phyloP scores from a whole-genome alignment of 2,888 invertebrate species.

The Rotaria magnacalcarata region DNA sequence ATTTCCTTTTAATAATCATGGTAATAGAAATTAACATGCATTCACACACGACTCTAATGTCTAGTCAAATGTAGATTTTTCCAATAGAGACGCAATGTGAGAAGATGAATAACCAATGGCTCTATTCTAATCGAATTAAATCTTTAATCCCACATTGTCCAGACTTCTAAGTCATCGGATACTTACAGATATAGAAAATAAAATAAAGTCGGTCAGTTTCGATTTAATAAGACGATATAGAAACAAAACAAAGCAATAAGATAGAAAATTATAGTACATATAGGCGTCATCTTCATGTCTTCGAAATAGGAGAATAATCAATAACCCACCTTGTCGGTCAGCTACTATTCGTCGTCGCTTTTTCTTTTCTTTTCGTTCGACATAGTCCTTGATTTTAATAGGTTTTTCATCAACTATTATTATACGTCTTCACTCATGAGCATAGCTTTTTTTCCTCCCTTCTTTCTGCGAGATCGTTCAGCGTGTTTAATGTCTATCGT shows the following conservation, averaged over 20 bases:
- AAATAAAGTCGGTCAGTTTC: not conserved
- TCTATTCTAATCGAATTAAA: conserved; percentile 5
- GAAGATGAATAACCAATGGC: not conserved
- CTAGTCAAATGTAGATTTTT: conserved; percentile 26
- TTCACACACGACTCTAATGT: conserved; percentile 15
- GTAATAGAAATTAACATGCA: conserved; percentile 24
- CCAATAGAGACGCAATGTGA: conserved; percentile 29
- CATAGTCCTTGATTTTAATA: conserved; percentile 25
- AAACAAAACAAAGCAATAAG: not conserved
- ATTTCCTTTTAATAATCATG: conserved; percentile 26
- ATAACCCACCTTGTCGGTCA: not conserved
- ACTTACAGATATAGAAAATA: not conserved
- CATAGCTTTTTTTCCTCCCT: not conserved
- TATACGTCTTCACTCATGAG: not conserved
- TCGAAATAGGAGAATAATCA: not conserved
- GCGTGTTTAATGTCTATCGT: not conserved
- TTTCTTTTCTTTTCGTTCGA: not conserved
- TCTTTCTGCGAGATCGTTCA: not conserved
- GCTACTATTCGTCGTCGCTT: not conserved
- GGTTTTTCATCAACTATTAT: conserved; percentile 29
- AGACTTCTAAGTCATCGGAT: not conserved
- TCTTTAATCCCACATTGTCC: not conserved
- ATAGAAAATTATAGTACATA: not conserved
- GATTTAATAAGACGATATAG: not conserved
- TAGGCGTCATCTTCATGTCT: not conserved